A percentile compares a stretch with the other conserved stretches of the same genome.
phyloP scores from a whole-genome alignment of 2,888 invertebrate species.

The Chaetoderma sp. region DNA sequence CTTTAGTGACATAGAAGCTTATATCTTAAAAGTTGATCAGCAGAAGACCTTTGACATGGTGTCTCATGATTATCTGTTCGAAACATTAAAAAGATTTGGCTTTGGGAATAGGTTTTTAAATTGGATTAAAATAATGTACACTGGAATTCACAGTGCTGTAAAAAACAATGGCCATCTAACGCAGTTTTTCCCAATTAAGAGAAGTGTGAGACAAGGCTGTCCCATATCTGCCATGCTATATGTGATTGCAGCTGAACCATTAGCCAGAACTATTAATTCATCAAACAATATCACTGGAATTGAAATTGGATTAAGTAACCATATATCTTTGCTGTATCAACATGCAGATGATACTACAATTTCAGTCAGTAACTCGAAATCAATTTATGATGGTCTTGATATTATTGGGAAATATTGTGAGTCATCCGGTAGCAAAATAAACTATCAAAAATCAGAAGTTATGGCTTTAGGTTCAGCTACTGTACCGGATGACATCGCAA shows the following conservation, averaged over 20 bases:
- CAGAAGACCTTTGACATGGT: slow-evolving; percentile 45
- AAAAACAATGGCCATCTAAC: neutral
- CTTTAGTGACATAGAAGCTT: slow-evolving; percentile 29
- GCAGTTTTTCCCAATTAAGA: neutral
- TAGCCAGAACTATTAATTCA: neutral
- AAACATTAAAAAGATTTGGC: slow-evolving; percentile 33
- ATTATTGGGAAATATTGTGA: slow-evolving; percentile 7
- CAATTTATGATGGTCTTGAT: neutral
- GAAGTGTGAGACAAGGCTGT: neutral
- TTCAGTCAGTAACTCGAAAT: neutral
- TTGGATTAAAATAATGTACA: slow-evolving; percentile 40
- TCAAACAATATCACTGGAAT: slow-evolving; percentile 18
- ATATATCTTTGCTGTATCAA: neutral
- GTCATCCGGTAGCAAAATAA: slow-evolving; percentile 29
- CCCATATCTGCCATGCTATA: slow-evolving; percentile 3
- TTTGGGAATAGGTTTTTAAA: slow-evolving; percentile 36
- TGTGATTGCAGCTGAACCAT: neutral
- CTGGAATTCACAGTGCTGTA: neutral
- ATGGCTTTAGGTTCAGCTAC: neutral
- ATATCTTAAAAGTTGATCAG: slow-evolving; percentile 40
- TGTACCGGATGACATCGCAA: neutral
- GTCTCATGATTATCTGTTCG: slow-evolving; percentile 35
- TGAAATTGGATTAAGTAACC: slow-evolving; percentile 7
- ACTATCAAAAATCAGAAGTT: slow-evolving; percentile 14
- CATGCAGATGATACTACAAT: slow-evolving; percentile 21